phyloP scores from a whole-genome alignment of 2,888 invertebrate genomes.

The Carterocephalus palaemon region DNA sequence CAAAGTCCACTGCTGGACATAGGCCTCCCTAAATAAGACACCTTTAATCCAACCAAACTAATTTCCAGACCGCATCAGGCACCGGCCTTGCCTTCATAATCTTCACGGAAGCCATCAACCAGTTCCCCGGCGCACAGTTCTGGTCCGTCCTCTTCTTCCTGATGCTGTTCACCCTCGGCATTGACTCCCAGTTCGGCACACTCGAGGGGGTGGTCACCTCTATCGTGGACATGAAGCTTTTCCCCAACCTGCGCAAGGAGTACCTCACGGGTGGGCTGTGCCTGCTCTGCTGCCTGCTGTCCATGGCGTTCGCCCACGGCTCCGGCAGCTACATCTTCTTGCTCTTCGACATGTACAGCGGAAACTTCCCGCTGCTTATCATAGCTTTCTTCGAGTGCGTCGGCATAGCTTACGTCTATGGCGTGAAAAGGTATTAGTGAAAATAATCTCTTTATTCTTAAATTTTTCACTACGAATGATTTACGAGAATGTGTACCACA shows the following conservation, averaged over 20 bases:
- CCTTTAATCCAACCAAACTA: too few species aligned
- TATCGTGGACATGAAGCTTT: conserved; percentile 95
- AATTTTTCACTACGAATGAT: conserved; percentile 1
- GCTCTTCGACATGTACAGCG: conserved; percentile 95
- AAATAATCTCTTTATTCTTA: not conserved
- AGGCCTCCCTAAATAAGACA: too few species aligned
- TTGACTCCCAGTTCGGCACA: conserved; percentile 98
- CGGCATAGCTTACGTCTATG: conserved; percentile 96
- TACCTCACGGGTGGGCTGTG: conserved; percentile 90
- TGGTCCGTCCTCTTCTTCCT: conserved; percentile 98
- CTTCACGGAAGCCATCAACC: conserved; percentile 98
- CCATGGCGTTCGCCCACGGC: conserved; percentile 95
- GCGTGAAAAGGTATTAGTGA: conserved; percentile 85
- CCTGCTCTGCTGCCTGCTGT: conserved; percentile 87
- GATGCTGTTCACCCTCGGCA: conserved; percentile 97
- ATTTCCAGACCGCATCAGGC: conserved; percentile 93
- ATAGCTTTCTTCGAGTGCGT: conserved; percentile 96
- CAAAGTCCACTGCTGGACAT: too few species aligned
- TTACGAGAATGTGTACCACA: too few species aligned
- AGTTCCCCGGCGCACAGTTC: conserved; percentile 96
- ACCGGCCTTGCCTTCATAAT: conserved; percentile 98
- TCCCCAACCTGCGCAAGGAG: conserved; percentile 94
- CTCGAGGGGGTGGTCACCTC: conserved; percentile 97
- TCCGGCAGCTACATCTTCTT: conserved; percentile 96
- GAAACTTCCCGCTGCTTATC: conserved; percentile 93